Base-by-base conservation (phyloP, 2,888 invertebrate genomes). In the Apotomis capreana region DNA sequence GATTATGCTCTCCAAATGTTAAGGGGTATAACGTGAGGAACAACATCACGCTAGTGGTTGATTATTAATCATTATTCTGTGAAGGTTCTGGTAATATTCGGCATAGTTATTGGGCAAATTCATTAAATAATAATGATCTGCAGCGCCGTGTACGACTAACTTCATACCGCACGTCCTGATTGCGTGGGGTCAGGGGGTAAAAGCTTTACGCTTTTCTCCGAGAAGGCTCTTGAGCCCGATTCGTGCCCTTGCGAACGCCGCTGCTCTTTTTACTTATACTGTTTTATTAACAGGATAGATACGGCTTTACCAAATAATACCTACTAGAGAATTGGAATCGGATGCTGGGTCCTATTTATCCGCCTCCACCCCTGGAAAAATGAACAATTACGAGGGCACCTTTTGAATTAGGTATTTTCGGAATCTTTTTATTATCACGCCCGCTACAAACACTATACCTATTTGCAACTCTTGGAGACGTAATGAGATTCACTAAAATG, bases 1-100 rank as follows among this genome's bases (percentile, higher is more conserved):
- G 72, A 72, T 72, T 72, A 72, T 71, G 71, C 67, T 71, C 71
- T 71, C 65, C 55, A 76, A 69, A 55, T 63, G 70, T 69, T 68
- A 57, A 73, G 68, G 70, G 65, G 59, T 55, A 46, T 64, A 70
- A 67, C 70, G 55, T 68, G 67, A 67, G 57, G 67, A 62, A 67
- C 61, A 60, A 71, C 71, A 54, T 60, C 70, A 71, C 71, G 71
- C 71, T 68, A 71, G 67, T 58, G 64, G 61, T 65, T 57, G 71
- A 61, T 55, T 71, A 71, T 71, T 71, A 71, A 71, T 71, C 71
- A 71, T 68, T 67, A 70, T 70, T 69, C 36, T 61, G 67, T 68
- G 67, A 62, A 68, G 59, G 62, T 46, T 63, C 68, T 59, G 13
- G 54, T 61, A 40, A 61, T 63, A 69, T 67, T 65, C 64, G 52